Evolutionary conservation across 2,113 vertebrate species (phyloP), one percentile per base, ranked within the genome.

Genomic region (Gallinago jamesoni): DNA sequence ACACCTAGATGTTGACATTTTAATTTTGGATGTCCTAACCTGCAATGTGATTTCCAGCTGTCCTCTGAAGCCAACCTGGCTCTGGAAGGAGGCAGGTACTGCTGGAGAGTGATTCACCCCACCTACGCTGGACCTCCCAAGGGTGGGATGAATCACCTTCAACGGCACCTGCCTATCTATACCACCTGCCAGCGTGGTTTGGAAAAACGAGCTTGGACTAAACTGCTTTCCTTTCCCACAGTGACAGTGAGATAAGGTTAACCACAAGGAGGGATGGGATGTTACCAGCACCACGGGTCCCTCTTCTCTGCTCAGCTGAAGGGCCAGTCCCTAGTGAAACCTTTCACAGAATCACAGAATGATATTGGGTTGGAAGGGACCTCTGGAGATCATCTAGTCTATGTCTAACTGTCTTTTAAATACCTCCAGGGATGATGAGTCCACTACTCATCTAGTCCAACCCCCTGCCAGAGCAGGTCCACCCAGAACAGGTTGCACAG

Each of bases 81-180:
- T 87, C 47, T 41, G 56, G 69, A 92, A 33, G 43, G 90, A 82
- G 62, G 78, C 67, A 74, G 79, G 28, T 50, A 7, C 50, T 74
- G 84, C 4, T 12, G 73, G 50, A 72, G 19, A 23, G 60, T 92
- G 94, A 94, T 47, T 94, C 96, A 94, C 31, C 43, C 73, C 93
- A 81, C 93, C 96, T 5, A 95, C 72, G 8, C 67, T 52, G 82
- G 96, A 87, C 95, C 92, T 95, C 93, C 96, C 95, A 92, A 67
- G 86, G 68, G 14, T 77, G 86, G 72, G 56, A 86, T 94, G 95
- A 94, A 35, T 94, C 91, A 93, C 64, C 22, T 75, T 55, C 22
- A 5, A n/a, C 1, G 1, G 76, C 89, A 75, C 53, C 64, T 92
- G 17, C 31, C 87, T 47, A 37, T 66, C 67, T 68, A 7, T 62